Percentiles rank a stretch among this genome's conserved stretches.
These are phyloP conservation scores for Oncopeltus fasciatus DNA, from an alignment of 1,140 invertebrate species.

Conservation along the genomic window DNA sequence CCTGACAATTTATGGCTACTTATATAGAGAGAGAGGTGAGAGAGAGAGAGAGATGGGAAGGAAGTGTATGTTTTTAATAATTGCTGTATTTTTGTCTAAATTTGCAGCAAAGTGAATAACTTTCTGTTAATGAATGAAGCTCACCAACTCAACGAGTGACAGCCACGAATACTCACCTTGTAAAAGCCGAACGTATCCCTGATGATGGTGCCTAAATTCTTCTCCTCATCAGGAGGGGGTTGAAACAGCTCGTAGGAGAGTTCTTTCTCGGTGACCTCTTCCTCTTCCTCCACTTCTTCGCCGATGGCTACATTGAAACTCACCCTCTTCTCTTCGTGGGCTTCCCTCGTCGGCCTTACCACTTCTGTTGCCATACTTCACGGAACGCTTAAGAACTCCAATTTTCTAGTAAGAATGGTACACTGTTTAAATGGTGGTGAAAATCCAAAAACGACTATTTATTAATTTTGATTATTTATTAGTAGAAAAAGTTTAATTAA, in stretches of 20 bases:
- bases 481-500: no score
- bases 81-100: not conserved
- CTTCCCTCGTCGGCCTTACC: no score
- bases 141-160: not conserved
- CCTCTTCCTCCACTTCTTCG: not conserved
- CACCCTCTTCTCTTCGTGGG: no score
- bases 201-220: constrained; percentile 12
- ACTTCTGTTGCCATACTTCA: no score
- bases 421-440: no score
- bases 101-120: not conserved
- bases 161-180: not conserved
- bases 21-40: no score
- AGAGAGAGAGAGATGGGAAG: not conserved
- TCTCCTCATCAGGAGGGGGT: not conserved
- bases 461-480: no score
- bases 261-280: not conserved
- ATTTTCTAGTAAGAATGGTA: no score
- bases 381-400: no score
- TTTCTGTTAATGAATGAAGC: not conserved
- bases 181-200: constrained; percentile 12
- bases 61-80: not conserved
- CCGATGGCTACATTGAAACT: no score
- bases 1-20: no score
- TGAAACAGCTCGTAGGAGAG: not conserved
- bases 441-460: no score